These are phyloP conservation scores for Pecten maximus DNA, from an alignment of 2,888 invertebrate species.

Conservation along the genomic window DNA sequence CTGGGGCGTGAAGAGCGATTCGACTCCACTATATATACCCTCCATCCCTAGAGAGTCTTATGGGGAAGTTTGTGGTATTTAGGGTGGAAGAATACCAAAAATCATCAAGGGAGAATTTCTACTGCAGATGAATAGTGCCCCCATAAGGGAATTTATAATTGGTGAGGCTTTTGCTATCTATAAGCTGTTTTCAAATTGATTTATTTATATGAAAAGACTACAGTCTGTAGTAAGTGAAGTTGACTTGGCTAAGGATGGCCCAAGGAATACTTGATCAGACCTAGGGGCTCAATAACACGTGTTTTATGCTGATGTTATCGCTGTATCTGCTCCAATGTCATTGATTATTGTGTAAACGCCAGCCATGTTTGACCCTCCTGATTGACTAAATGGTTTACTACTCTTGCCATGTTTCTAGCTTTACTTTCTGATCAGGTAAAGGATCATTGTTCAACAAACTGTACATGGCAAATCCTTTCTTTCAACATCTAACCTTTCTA, in stretches of 20 bases:
- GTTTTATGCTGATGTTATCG: neutral
- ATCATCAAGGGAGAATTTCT: neutral
- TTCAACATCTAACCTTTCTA: too few relatives aligned
- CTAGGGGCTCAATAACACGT: neutral
- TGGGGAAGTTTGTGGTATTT: neutral
- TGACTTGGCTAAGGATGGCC: neutral
- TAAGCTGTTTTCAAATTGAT: neutral
- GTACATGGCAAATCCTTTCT: too few relatives aligned
- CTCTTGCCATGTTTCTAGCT: neutral
- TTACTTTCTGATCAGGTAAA: too few relatives aligned
- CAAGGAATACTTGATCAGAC: neutral
- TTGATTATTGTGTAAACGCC: neutral
- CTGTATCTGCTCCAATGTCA: neutral
- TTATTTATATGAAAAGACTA: neutral
- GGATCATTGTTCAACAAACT: too few relatives aligned
- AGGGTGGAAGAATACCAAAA: neutral
- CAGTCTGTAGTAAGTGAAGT: neutral
- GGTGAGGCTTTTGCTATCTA: neutral
- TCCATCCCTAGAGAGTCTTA: neutral
- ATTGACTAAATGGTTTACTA: neutral
- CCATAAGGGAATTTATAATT: neutral
- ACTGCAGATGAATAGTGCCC: neutral
- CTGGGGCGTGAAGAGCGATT: neutral
- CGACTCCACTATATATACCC: neutral
- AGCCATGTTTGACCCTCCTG: neutral